phyloP scores from a whole-genome alignment of 1,140 invertebrate genomes.

The Vanessa atalanta region DNA sequence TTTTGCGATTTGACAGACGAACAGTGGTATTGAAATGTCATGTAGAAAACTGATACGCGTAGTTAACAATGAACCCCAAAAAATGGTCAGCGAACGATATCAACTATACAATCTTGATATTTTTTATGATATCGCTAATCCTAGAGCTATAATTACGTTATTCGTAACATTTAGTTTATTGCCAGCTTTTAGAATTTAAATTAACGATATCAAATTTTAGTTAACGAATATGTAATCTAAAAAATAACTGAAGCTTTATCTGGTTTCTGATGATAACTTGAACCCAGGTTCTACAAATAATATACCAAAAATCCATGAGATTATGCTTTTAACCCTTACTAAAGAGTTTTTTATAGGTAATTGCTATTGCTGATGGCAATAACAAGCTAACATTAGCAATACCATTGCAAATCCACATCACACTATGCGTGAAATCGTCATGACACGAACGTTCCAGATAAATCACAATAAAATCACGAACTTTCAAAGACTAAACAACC shows the following conservation, averaged over 20 bases:
- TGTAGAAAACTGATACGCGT: constrained; percentile 67
- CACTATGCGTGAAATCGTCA: background rate
- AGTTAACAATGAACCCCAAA: constrained; percentile 60
- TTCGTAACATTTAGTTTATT: background rate
- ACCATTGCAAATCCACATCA: background rate
- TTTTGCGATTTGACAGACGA: constrained; percentile 67
- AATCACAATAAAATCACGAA: background rate
- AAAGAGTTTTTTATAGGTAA: too few relatives aligned
- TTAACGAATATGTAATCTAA: too few relatives aligned
- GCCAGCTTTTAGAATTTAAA: background rate
- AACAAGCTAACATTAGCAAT: too few relatives aligned
- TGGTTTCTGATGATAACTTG: too few relatives aligned
- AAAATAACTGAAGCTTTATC: too few relatives aligned
- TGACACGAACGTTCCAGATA: background rate
- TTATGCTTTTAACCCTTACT: too few relatives aligned
- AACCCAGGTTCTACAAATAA: too few relatives aligned
- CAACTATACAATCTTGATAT: constrained; percentile 31
- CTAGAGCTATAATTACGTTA: background rate
- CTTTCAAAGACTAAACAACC: background rate
- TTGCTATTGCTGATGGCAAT: too few relatives aligned
- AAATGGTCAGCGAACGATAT: constrained; percentile 65
- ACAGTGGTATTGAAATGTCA: constrained; percentile 72
- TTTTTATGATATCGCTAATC: constrained; percentile 9
- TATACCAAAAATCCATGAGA: too few relatives aligned
- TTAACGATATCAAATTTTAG: background rate